Conservation (phyloP, 2,113 vertebrate genomes). For the Camelus bactrianus region DNA sequence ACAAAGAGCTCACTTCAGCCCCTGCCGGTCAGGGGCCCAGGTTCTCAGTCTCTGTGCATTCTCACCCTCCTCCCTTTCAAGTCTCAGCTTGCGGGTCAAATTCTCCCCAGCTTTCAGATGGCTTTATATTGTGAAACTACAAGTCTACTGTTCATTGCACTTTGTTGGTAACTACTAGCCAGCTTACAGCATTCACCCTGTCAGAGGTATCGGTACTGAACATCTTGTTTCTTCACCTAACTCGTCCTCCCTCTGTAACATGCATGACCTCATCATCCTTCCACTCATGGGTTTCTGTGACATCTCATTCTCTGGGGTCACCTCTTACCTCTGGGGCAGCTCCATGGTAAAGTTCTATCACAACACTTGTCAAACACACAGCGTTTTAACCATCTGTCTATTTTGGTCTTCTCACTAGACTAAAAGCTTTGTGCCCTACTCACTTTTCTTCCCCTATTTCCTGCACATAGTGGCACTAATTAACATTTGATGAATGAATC, state of each 20-base stretch:
- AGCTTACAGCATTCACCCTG: background rate
- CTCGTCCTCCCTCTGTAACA: background rate
- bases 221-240: background rate
- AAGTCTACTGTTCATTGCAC: background rate
- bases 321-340: background rate
- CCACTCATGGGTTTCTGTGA: background rate
- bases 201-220: background rate
- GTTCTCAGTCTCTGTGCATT: background rate
- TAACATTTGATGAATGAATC: slow-evolving; percentile 20
- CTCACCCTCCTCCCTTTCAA: background rate
- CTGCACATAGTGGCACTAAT: background rate
- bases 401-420: background rate
- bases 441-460: background rate
- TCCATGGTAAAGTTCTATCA: background rate
- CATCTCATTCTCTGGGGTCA: background rate
- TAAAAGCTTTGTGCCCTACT: background rate
- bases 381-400: slow-evolving; percentile 19
- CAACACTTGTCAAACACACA: background rate
- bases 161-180: background rate
- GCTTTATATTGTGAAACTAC: background rate
- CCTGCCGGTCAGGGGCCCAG: background rate
- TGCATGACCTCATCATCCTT: background rate
- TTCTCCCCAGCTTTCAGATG: background rate
- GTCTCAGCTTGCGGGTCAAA: background rate
- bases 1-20: background rate